Conservation (phyloP, 2,113 vertebrate species). For the Aramus guarauna region DNA sequence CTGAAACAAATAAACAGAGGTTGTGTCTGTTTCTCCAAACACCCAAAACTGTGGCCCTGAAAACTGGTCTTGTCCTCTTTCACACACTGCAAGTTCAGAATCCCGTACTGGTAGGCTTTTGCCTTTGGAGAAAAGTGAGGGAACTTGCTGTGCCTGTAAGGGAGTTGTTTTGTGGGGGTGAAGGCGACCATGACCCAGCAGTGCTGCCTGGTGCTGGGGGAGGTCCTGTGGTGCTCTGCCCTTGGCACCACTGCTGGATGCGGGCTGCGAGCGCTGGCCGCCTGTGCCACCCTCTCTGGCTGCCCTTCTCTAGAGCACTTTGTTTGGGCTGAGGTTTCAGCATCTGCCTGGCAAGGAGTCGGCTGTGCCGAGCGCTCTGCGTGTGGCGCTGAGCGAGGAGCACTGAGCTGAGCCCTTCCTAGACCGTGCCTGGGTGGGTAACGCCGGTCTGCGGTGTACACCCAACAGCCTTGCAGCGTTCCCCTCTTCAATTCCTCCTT, state of each 20-base stretch:
- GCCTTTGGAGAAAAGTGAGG: background rate
- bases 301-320: too few relatives aligned
- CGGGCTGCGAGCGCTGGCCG: background rate
- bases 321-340: background rate
- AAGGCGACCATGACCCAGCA: background rate
- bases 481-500: background rate
- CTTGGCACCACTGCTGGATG: fast-evolving
- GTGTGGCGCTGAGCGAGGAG: background rate
- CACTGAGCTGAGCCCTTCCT: background rate
- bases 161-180: background rate
- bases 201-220: background rate
- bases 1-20: background rate
- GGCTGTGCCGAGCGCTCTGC: fast-evolving
- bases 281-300: background rate
- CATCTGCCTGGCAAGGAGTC: background rate
- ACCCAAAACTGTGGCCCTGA: background rate
- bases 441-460: fast-evolving
- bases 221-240: background rate
- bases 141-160: background rate
- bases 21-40: background rate
- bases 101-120: background rate
- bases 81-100: background rate
- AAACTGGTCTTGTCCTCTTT: background rate
- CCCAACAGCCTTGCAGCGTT: background rate
- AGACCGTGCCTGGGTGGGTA: fast-evolving